Evolutionary conservation across 1,140 invertebrate genomes (phyloP).

Genomic region (Rhyacophila brunnea): DNA sequence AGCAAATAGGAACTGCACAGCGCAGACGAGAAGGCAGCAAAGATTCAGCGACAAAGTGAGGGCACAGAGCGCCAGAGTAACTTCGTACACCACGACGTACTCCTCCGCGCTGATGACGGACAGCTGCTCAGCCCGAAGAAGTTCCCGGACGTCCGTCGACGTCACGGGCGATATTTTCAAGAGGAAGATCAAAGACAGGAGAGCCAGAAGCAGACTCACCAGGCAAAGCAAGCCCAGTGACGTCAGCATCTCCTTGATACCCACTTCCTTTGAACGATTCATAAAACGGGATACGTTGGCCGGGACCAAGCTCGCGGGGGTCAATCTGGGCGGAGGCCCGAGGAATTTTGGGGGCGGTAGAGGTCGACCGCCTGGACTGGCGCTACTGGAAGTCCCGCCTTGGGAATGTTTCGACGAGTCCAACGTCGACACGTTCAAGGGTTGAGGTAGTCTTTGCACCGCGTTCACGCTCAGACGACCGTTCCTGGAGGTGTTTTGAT

Average conservation of each 20-base stretch:
- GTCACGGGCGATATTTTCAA: constrained; percentile 72
- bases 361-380: constrained; percentile 51
- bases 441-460: constrained; percentile 53
- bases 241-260: constrained; percentile 78
- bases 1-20: constrained; percentile 90
- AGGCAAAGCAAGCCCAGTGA: constrained; percentile 83
- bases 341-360: constrained; percentile 48
- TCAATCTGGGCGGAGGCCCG: constrained; percentile 41
- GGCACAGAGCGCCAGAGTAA: constrained; percentile 83
- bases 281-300: constrained; percentile 48
- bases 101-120: constrained; percentile 67
- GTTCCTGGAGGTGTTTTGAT: constrained; percentile 39
- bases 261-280: constrained; percentile 55
- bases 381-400: constrained; percentile 59
- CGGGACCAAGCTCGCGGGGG: constrained; percentile 54
- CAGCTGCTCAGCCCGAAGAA: constrained; percentile 56
- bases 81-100: constrained; percentile 85
- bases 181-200: constrained; percentile 81
- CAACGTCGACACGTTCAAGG: constrained; percentile 69
- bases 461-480: constrained; percentile 42
- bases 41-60: constrained; percentile 84
- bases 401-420: constrained; percentile 70
- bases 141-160: constrained; percentile 52
- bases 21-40: constrained; percentile 88
- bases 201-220: constrained; percentile 76